Percentiles rank a stretch among this genome's conserved stretches.
These are phyloP conservation scores for Peribatodes rhomboidaria DNA, from an alignment of 2,888 invertebrate genomes.

Conservation along the genomic window DNA sequence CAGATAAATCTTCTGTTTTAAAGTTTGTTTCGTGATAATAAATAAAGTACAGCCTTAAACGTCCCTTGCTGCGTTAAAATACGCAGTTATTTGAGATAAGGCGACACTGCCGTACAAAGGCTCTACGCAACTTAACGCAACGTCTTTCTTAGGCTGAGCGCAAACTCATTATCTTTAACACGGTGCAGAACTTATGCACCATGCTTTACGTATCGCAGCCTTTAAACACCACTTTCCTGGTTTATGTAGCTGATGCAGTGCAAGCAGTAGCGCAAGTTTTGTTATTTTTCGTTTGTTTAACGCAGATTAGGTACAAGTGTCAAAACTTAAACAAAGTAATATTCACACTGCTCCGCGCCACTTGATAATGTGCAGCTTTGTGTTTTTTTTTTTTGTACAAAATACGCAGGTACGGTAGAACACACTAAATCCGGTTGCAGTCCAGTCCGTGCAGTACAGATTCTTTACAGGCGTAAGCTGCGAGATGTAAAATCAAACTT, in stretches of 20 bases:
- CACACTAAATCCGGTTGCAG: no score
- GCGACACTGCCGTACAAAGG: slow-evolving; percentile 72
- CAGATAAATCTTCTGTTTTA: slow-evolving; percentile 77
- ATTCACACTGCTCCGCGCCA: no score
- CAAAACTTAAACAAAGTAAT: no score
- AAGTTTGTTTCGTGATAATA: slow-evolving; percentile 73
- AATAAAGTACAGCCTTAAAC: slow-evolving; percentile 73
- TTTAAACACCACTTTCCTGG: slow-evolving; percentile 79
- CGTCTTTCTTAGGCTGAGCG: slow-evolving; percentile 74
- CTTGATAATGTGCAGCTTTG: no score
- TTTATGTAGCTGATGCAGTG: slow-evolving; percentile 13
- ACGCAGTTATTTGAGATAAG: slow-evolving; percentile 69
- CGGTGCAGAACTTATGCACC: slow-evolving; percentile 78
- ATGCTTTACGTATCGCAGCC: slow-evolving; percentile 76
- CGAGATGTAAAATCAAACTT: no score
- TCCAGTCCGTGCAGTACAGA: no score
- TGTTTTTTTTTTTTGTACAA: no score
- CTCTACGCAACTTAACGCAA: slow-evolving; percentile 60
- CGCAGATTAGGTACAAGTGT: no score
- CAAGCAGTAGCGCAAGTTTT: slow-evolving; percentile 18
- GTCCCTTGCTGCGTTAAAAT: slow-evolving; percentile 73
- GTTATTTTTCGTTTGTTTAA: neutral
- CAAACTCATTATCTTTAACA: slow-evolving; percentile 82
- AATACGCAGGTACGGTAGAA: no score
- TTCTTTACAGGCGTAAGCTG: no score